Evolutionary conservation across 2,113 vertebrate genomes (phyloP), one percentile per base, ranked within the genome.

Genomic region (Erythrocebus patas): DNA sequence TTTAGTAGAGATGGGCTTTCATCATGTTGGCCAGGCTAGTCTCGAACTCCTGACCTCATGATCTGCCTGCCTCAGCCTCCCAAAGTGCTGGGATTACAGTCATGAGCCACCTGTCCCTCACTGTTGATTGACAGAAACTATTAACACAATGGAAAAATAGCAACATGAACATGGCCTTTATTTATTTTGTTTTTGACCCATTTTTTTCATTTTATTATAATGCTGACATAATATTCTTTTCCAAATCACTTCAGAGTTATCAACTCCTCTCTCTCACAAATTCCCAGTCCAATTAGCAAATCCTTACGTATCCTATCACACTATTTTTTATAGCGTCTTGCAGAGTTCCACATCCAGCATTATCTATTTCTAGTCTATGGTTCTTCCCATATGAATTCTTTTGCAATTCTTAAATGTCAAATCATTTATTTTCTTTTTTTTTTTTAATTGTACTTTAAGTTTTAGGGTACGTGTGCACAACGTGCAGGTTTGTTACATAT

Each of bases 221-320:
- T 0, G 3, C 52, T 97, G 94, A 96, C 91, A 97, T 52, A 68
- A 91, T 90, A 92, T 45, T 88, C 78, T 11, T 80, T 94, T 23
- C 48, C 0, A 92, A 2, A 0, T 89, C 85, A 91, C 0, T 89
- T 86, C 45, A 25, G 93, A 85, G 3, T 97, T 98, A 98, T 96
- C 97, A 96, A 35, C 78, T 96, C 70, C 92, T 98, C 93, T 98
- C 92, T 89, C 96, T 96, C 38, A 55, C 93, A 68, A 97, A 94
- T 96, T 95, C 76, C 89, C 90, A 59, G 92, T 59, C 80, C 92
- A 79, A 40, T 93, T 95, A 97, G 75, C 93, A 93, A 98, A 50
- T 0, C 30, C 79, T 64, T 50, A 22, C 70, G 40, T 78, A 25
- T 70, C 78, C 87, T 64, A 80, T 89, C 50, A 90, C 3, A 25